These are phyloP conservation scores for Carassius auratus DNA, from an alignment of 2,113 vertebrate genomes.

Conservation along the genomic window DNA sequence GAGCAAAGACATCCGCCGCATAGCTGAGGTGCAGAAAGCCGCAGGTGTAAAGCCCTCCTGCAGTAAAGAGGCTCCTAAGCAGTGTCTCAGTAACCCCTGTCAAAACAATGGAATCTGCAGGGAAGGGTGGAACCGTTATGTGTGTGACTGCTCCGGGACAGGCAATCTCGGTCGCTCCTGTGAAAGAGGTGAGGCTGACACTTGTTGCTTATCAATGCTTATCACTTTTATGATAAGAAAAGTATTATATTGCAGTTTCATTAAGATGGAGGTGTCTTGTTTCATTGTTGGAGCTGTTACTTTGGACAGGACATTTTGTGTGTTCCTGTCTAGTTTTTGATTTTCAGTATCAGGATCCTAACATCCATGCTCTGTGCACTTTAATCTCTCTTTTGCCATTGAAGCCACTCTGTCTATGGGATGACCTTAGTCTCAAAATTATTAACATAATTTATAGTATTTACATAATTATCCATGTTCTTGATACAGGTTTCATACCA, in stretches of 20 bases:
- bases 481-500: neutral
- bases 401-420: neutral
- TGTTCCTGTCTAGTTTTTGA: neutral
- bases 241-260: neutral
- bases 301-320: neutral
- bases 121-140: slow-evolving; percentile 97
- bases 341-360: neutral
- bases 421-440: neutral
- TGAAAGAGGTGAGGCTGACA: slow-evolving; percentile 85
- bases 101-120: slow-evolving; percentile 94
- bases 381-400: neutral
- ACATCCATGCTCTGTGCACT: neutral
- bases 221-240: too few species aligned
- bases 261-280: neutral
- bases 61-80: slow-evolving; percentile 91
- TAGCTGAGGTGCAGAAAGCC: slow-evolving; percentile 93
- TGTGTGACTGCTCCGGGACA: slow-evolving; percentile 95
- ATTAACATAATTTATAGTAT: neutral
- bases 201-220: neutral
- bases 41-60: slow-evolving; percentile 96
- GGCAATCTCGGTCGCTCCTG: slow-evolving; percentile 95
- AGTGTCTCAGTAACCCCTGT: slow-evolving; percentile 96
- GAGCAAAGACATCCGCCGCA: slow-evolving; percentile 94
- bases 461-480: neutral
- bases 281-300: neutral